These are phyloP conservation scores for Chymomyza costata DNA, from an alignment of 1,140 invertebrate species.

Conservation along the genomic window DNA sequence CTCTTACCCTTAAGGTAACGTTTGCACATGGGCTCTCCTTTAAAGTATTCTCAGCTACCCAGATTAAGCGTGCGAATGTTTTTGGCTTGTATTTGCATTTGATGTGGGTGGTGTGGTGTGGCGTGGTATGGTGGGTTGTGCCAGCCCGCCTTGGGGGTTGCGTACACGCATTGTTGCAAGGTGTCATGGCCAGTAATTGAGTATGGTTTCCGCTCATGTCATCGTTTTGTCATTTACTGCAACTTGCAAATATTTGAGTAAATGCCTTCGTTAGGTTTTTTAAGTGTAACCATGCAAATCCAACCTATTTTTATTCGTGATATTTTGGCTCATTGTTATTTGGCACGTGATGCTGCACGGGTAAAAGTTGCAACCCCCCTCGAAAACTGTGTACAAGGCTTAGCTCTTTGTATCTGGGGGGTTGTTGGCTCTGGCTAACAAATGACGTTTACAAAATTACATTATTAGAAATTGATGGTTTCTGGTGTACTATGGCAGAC, in stretches of 20 bases:
- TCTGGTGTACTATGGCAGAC: conserved; percentile 22
- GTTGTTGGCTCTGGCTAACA: conserved; percentile 17
- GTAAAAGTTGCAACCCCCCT: too few relatives aligned
- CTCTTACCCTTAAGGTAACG: conserved; percentile 24
- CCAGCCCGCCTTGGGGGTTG: background rate
- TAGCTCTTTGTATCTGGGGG: conserved; percentile 10
- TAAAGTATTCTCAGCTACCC: background rate
- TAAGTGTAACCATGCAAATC: conserved; percentile 39
- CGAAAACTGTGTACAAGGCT: conserved; percentile 5
- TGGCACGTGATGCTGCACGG: conserved; percentile 46
- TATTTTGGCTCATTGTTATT: background rate
- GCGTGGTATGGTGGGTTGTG: background rate
- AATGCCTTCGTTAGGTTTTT: conserved; percentile 55
- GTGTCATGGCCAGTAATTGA: conserved; percentile 70
- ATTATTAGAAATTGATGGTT: conserved; percentile 73
- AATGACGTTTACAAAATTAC: conserved; percentile 70
- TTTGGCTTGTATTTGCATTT: conserved; percentile 60
- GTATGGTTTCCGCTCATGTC: conserved; percentile 43
- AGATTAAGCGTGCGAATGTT: conserved; percentile 48
- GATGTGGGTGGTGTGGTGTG: conserved; percentile 27
- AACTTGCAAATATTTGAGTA: conserved; percentile 69
- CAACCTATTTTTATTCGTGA: too few relatives aligned
- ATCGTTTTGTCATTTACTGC: conserved; percentile 59
- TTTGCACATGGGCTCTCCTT: background rate
- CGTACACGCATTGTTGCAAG: conserved; percentile 44